These are phyloP conservation scores for Teleopsis dalmanni DNA, from an alignment of 1,140 invertebrate genomes.

Conservation along the genomic window DNA sequence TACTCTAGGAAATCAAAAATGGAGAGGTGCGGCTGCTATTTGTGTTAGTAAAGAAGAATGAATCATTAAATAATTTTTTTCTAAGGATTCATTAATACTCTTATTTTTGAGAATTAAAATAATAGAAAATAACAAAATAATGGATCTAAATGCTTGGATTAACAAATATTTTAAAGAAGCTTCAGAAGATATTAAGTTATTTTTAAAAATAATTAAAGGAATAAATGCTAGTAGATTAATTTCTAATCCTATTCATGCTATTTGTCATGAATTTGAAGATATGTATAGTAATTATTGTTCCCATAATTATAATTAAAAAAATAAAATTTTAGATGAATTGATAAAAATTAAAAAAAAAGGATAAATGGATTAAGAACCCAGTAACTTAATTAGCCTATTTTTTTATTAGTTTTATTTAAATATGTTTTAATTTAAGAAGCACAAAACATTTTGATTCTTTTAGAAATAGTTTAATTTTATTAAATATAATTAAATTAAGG, in stretches of 20 bases:
- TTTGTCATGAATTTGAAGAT: no score
- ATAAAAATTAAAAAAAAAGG: no score
- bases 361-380: constrained; percentile 50
- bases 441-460: constrained; percentile 48
- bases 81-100: no score
- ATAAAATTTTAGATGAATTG: no score
- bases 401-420: constrained; percentile 21
- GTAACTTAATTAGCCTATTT: constrained; percentile 48
- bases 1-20: no score
- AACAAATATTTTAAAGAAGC: constrained; percentile 48
- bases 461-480: constrained; percentile 46
- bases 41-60: no score
- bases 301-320: no score
- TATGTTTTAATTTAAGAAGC: constrained; percentile 49
- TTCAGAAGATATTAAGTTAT: constrained; percentile 45
- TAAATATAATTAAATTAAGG: constrained; percentile 40
- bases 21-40: no score
- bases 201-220: constrained; percentile 45
- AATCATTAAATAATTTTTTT: no score
- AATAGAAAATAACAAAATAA: constrained; percentile 45
- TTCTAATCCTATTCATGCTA: constrained; percentile 52
- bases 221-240: constrained; percentile 50
- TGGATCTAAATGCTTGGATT: constrained; percentile 46
- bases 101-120: no score
- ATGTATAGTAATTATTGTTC: no score